These are phyloP conservation scores for Nomada flava DNA, from an alignment of 2,888 invertebrate species.

Conservation along the genomic window DNA sequence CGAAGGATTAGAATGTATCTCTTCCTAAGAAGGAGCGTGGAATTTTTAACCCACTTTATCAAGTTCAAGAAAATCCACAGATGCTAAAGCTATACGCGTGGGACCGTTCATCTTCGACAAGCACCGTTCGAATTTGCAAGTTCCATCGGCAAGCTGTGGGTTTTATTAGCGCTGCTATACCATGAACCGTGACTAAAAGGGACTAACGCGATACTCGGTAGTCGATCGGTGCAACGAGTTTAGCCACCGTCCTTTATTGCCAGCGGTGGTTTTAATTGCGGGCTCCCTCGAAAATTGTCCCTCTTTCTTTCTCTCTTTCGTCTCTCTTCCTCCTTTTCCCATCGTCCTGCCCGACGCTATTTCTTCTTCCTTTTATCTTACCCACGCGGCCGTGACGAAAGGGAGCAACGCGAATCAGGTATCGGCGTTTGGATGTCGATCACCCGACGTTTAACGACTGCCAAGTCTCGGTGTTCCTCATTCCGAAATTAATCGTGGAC, in stretches of 20 bases:
- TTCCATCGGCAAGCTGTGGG: conserved; percentile 72
- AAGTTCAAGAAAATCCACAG: no score
- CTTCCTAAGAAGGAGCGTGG: no score
- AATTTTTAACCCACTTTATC: no score
- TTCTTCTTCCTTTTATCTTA: conserved; percentile 41
- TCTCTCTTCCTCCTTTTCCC: conserved; percentile 2
- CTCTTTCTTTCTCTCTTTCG: conserved; percentile 11
- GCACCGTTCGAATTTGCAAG: conserved; percentile 77
- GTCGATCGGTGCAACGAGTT: conserved; percentile 70
- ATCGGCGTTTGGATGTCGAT: conserved; percentile 69
- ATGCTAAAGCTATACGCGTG: conserved; percentile 10
- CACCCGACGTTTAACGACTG: conserved; percentile 62
- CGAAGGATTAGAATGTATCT: no score
- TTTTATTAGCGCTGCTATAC: conserved; percentile 62
- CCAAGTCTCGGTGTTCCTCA: conserved; percentile 48
- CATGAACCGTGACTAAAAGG: conserved; percentile 71
- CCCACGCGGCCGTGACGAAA: conserved; percentile 65
- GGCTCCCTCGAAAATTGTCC: conserved; percentile 65
- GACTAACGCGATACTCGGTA: conserved; percentile 71
- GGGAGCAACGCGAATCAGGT: conserved; percentile 65
- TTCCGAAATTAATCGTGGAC: conserved; percentile 63
- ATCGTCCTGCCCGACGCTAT: background rate
- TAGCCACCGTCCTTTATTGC: conserved; percentile 71
- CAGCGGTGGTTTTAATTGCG: conserved; percentile 68
- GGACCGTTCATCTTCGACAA: conserved; percentile 50